Percentiles rank a stretch among this genome's conserved stretches.
These are phyloP conservation scores for Pterocles burchelli DNA, from an alignment of 2,113 vertebrate genomes.

Conservation along the genomic window DNA sequence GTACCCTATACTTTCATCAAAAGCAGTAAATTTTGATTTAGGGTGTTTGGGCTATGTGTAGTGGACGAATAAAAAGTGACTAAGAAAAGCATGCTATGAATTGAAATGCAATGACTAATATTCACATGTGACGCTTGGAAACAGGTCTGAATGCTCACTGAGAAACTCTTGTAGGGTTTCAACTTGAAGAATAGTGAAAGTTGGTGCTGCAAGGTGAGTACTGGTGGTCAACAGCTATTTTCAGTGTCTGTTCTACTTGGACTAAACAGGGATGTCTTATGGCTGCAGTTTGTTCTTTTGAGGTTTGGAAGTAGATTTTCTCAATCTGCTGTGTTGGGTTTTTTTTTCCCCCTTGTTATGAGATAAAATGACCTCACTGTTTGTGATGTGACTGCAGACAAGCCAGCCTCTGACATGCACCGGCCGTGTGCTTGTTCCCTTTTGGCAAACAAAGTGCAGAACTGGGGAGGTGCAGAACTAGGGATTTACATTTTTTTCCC, in stretches of 20 bases:
- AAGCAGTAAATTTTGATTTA: neutral
- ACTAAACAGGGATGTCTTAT: neutral
- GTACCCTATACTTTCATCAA: neutral
- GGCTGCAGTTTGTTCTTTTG: neutral
- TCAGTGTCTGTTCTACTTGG: neutral
- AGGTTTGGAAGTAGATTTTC: neutral
- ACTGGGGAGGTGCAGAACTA: neutral
- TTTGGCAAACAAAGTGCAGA: neutral
- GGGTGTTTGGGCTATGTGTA: neutral
- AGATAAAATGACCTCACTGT: neutral
- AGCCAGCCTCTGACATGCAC: neutral
- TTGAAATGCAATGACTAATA: neutral
- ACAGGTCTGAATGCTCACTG: neutral
- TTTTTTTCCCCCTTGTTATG: neutral
- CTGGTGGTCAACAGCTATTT: neutral
- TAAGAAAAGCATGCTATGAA: neutral
- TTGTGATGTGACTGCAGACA: neutral
- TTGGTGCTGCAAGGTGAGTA: neutral
- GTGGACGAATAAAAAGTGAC: neutral
- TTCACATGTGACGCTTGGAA: neutral
- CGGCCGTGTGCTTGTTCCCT: neutral
- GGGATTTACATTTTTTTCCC: neutral
- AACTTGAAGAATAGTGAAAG: neutral
- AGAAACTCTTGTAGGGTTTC: neutral
- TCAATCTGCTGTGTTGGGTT: neutral